A percentile compares a stretch with the other conserved stretches of the same genome.
Conservation (phyloP, 2,888 invertebrate species). For the Nineta flava region DNA sequence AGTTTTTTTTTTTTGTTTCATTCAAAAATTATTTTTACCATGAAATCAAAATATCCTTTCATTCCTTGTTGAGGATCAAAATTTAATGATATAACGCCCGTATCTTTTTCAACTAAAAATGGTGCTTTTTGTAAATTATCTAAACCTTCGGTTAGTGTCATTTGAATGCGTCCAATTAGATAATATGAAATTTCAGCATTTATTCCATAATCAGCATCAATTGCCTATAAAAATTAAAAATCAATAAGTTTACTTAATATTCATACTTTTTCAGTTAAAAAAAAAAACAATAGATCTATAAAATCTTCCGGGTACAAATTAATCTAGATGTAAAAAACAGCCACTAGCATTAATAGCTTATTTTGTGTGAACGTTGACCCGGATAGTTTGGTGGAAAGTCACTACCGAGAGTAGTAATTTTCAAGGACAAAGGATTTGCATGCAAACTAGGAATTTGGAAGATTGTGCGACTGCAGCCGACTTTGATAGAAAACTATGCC, state of each 20-base stretch:
- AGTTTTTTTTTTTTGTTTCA: neutral
- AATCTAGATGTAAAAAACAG: too few relatives aligned
- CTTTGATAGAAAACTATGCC: too few relatives aligned
- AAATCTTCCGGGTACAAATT: too few relatives aligned
- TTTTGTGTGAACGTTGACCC: too few relatives aligned
- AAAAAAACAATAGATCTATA: too few relatives aligned
- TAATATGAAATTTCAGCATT: slow-evolving; percentile 66
- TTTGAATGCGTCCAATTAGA: slow-evolving; percentile 61
- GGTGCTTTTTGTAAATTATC: slow-evolving; percentile 66
- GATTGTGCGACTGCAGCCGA: too few relatives aligned
- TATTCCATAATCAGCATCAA: slow-evolving; percentile 56
- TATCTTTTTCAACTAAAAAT: slow-evolving; percentile 66
- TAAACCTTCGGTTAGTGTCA: slow-evolving; percentile 71
- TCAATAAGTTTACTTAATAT: slow-evolving; percentile 2
- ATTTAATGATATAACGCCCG: slow-evolving; percentile 73
- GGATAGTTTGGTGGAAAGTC: too few relatives aligned
- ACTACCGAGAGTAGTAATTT: too few relatives aligned
- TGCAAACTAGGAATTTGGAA: too few relatives aligned
- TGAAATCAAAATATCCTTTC: slow-evolving; percentile 93
- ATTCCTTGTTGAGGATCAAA: slow-evolving; percentile 92
- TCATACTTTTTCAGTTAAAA: slow-evolving; percentile 1
- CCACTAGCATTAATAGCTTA: too few relatives aligned
- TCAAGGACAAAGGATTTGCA: too few relatives aligned
- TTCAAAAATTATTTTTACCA: slow-evolving; percentile 31
- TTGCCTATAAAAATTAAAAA: slow-evolving; percentile 36